Conservation (phyloP, 1,140 invertebrate genomes). For the Drosophila athabasca region DNA sequence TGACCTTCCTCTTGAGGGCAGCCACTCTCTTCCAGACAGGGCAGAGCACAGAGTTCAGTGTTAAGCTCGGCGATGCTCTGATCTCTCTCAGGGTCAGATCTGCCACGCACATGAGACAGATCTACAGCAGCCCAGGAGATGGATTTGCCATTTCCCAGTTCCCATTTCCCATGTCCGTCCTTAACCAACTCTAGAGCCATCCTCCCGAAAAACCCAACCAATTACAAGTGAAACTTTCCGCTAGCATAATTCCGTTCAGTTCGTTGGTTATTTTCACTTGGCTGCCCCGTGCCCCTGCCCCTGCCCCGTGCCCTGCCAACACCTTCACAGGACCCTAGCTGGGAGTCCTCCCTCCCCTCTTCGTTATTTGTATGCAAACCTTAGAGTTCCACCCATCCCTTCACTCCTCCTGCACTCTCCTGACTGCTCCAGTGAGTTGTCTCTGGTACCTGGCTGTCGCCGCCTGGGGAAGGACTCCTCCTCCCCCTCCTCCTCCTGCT, state of each 20-base stretch:
- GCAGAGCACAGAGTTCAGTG: slow-evolving; percentile 19
- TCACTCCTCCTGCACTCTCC: neutral
- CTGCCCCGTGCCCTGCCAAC: slow-evolving; percentile 45
- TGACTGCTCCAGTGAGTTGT: no score
- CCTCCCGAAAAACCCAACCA: slow-evolving; percentile 40
- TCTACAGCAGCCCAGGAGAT: neutral
- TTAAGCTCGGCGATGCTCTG: slow-evolving; percentile 19
- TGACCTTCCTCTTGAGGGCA: slow-evolving; percentile 54
- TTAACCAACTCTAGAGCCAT: neutral
- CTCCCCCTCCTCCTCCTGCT: neutral
- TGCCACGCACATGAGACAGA: slow-evolving; percentile 20
- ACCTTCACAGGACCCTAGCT: slow-evolving; percentile 36
- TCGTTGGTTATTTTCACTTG: slow-evolving; percentile 60
- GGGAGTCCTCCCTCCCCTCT: slow-evolving; percentile 4
- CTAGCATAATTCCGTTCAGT: slow-evolving; percentile 58
- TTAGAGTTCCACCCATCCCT: slow-evolving; percentile 14
- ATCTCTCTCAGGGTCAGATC: slow-evolving; percentile 28
- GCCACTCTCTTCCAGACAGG: neutral
- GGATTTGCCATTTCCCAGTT: no score
- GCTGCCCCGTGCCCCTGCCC: slow-evolving; percentile 38
- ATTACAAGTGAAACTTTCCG: slow-evolving; percentile 57
- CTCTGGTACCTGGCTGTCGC: no score
- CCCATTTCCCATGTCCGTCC: neutral
- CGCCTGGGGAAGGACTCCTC: slow-evolving; percentile 7
- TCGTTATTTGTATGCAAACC: slow-evolving; percentile 55